Evolutionary conservation across 2,888 invertebrate species (phyloP).

Genomic region (Patella ulyssiponensis): DNA sequence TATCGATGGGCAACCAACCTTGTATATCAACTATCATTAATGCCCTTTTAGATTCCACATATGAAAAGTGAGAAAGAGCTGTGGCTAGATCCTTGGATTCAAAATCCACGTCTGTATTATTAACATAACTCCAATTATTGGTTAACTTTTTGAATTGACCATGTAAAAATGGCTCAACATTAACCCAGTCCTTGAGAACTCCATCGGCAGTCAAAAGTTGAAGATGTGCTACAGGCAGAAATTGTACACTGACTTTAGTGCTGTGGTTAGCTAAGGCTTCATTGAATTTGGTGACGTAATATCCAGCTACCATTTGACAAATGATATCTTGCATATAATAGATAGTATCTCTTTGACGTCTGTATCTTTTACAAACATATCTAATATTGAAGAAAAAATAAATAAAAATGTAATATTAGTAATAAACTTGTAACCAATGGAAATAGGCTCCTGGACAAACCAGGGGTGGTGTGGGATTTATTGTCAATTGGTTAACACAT

Average conservation of each 20-base stretch:
- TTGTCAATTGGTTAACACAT: too few relatives aligned
- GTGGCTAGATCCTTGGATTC: conserved; percentile 27
- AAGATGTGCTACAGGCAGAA: conserved; percentile 32
- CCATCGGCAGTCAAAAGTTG: conserved; percentile 28
- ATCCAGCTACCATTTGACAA: conserved; percentile 41
- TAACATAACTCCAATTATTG: conserved; percentile 29
- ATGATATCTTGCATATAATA: conserved; percentile 40
- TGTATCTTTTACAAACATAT: conserved; percentile 41
- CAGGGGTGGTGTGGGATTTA: too few relatives aligned
- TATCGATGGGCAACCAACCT: conserved; percentile 37
- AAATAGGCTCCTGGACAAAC: too few relatives aligned
- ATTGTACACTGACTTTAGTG: conserved; percentile 26
- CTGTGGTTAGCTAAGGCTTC: conserved; percentile 30
- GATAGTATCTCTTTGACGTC: conserved; percentile 16
- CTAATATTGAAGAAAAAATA: conserved; percentile 15
- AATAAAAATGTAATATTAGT: too few relatives aligned
- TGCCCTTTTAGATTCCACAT: conserved; percentile 21
- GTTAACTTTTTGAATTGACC: conserved; percentile 39
- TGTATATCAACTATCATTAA: conserved; percentile 41
- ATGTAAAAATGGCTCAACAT: conserved; percentile 38
- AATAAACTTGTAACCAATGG: too few relatives aligned
- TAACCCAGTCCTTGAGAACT: conserved; percentile 34
- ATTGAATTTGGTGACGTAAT: conserved; percentile 42
- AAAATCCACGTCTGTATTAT: not conserved
- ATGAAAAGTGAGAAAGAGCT: conserved; percentile 39